Evolutionary conservation across 2,113 vertebrate species (phyloP).

Genomic region (Engystomops pustulosus): DNA sequence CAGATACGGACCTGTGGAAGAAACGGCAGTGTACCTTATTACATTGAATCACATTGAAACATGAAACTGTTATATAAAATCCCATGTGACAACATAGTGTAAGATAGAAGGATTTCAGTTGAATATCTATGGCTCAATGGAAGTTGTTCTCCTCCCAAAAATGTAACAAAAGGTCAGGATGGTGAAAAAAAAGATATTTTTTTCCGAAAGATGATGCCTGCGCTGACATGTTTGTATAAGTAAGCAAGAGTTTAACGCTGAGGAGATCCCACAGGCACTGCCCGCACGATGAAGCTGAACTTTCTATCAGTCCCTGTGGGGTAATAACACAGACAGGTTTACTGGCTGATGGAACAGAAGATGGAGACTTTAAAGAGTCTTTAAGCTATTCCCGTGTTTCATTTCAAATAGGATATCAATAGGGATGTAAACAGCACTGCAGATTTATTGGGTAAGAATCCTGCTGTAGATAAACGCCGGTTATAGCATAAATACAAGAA

Average conservation of each 20-base stretch:
- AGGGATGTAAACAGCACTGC: background rate
- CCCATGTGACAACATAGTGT: no score
- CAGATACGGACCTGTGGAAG: no score
- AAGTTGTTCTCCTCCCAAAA: background rate
- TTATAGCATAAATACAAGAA: slow-evolving; percentile 9
- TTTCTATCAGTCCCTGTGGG: slow-evolving; percentile 38
- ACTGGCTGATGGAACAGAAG: slow-evolving; percentile 36
- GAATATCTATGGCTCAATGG: background rate
- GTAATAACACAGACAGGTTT: slow-evolving; percentile 40
- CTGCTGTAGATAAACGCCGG: background rate
- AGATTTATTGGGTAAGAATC: slow-evolving; percentile 13
- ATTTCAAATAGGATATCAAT: slow-evolving; percentile 26
- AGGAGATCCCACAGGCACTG: slow-evolving; percentile 9
- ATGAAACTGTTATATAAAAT: no score
- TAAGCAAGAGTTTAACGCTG: slow-evolving; percentile 26
- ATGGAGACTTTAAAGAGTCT: slow-evolving; percentile 36
- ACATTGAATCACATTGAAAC: no score
- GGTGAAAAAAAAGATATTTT: slow-evolving; percentile 21
- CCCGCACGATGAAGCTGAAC: slow-evolving; percentile 42
- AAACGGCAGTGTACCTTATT: no score
- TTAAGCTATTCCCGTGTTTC: slow-evolving; percentile 28
- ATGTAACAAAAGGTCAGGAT: slow-evolving; percentile 26
- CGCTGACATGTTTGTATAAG: slow-evolving; percentile 41
- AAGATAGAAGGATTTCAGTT: background rate
- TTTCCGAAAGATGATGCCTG: background rate